phyloP scores from a whole-genome alignment of 2,888 invertebrate genomes.

The Chrysolina haemoptera region DNA sequence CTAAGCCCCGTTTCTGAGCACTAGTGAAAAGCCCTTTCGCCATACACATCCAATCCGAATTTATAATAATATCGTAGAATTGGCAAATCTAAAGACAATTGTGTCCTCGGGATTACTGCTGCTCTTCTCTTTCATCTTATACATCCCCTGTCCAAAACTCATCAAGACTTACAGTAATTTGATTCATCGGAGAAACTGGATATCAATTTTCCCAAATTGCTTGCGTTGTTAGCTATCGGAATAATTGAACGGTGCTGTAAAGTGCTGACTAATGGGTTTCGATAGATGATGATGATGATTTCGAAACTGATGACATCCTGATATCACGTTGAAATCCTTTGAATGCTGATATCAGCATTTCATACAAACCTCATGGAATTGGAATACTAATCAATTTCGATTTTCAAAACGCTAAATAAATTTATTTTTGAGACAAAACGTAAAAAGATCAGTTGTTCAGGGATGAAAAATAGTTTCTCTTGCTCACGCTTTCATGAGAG shows the following conservation, averaged over 20 bases:
- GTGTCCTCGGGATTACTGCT: constrained; percentile 42
- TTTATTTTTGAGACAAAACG: no score
- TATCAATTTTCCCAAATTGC: constrained; percentile 41
- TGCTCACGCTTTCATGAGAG: no score
- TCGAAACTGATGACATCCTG: background rate
- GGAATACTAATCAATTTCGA: no score
- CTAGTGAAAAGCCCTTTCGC: constrained; percentile 41
- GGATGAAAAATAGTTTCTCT: no score
- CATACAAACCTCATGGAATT: no score
- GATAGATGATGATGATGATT: background rate
- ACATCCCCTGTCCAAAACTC: constrained; percentile 43
- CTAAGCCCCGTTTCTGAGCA: constrained; percentile 39
- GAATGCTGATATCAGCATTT: no score
- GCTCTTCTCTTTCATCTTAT: constrained; percentile 14
- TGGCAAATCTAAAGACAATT: constrained; percentile 47
- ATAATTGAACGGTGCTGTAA: constrained; percentile 36
- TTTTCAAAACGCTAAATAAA: no score
- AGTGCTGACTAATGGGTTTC: constrained; percentile 20
- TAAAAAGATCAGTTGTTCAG: no score
- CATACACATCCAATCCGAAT: constrained; percentile 45
- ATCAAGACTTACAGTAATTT: constrained; percentile 37
- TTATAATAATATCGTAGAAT: constrained; percentile 48
- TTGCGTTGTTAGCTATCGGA: constrained; percentile 28
- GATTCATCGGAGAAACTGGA: constrained; percentile 41
- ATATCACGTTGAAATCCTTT: no score